Evolutionary conservation across 2,113 vertebrate genomes (phyloP), one percentile per base, ranked within the genome.

Genomic region (Tychaedon coryphoeus): DNA sequence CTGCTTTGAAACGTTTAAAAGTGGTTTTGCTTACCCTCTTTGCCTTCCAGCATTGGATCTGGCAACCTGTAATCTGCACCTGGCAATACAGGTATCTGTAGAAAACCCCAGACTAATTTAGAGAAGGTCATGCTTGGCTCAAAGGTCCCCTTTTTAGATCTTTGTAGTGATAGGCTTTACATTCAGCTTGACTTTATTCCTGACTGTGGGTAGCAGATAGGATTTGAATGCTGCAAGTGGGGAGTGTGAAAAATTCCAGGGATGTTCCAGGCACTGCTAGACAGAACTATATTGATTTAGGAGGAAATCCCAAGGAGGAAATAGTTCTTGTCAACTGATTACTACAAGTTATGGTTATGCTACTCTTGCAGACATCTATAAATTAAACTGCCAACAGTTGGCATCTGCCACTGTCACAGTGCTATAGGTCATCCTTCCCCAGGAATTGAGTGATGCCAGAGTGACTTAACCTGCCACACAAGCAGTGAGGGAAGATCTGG

Each of bases 221-320:
- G 31, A 33, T 78, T 70, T 66, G 62, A 79, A 25, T 14, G 15
- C 66, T 53, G 58, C 58, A 26, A 93, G 65, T 28, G 66, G 86
- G 23, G 60, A 75, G 90, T 33, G 67, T 83, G 92, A 93, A 93
- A 72, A 90, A 73, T 54, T 88, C 86, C 57, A n/a, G 88, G 82
- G 94, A 57, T 92, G 78, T 90, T 88, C 42, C 70, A 58, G 51
- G 92, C 75, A 58, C 90, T 24, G 24, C 66, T 25, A 88, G 82
- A 34, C 92, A 95, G 82, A 93, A 51, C 38, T 82, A 8, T 40
- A 73, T 90, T 92, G 94, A 95, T 94, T 96, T 90, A 96, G 60
- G 86, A 95, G 95, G 94, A 94, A 95, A 90, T 96, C 92, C 92
- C 95, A 86, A 74, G 88, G 94, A 97, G 75, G 82, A 95, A 80